Percentiles rank a stretch among this genome's conserved stretches.
Evolutionary conservation across 2,888 invertebrate genomes (phyloP).

Genomic region (Aleiodes leptofemur): DNA sequence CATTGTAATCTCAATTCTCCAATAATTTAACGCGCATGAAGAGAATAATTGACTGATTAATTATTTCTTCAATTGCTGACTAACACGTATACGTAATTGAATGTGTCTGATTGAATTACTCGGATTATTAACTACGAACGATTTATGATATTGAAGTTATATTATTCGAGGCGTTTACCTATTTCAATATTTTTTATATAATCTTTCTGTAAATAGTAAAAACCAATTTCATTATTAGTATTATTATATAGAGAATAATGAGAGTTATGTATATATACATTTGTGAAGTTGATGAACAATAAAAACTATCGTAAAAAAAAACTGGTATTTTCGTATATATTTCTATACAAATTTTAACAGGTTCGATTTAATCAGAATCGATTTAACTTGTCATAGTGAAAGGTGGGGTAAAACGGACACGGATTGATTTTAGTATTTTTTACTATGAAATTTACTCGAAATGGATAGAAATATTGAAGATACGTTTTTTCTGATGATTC

Average conservation of each 20-base stretch:
- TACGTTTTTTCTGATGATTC: too few relatives aligned
- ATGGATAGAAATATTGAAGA: too few relatives aligned
- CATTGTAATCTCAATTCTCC: not conserved
- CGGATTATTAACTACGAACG: constrained; percentile 22
- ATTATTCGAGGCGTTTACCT: constrained; percentile 56
- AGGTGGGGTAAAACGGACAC: too few relatives aligned
- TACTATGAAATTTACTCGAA: too few relatives aligned
- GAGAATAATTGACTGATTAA: too few relatives aligned
- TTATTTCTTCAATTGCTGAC: constrained; percentile 1
- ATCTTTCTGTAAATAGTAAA: constrained; percentile 65
- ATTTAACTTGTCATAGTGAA: not conserved
- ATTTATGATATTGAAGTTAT: constrained; percentile 32
- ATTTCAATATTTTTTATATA: constrained; percentile 67
- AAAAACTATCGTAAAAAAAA: constrained; percentile 36
- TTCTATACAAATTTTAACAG: constrained; percentile 52
- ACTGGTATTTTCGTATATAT: constrained; percentile 40
- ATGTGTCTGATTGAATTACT: constrained; percentile 42
- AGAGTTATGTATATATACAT: constrained; percentile 56
- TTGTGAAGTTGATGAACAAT: constrained; percentile 59
- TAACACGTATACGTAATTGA: constrained; percentile 60
- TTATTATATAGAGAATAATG: constrained; percentile 42
- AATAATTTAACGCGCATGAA: constrained; percentile 1
- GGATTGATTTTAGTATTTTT: too few relatives aligned
- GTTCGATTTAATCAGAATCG: not conserved
- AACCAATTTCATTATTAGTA: constrained; percentile 47